Evolutionary conservation across 2,113 vertebrate species (phyloP), one percentile per base, ranked within the genome.

Genomic region (Hippocampus guttulatus): DNA sequence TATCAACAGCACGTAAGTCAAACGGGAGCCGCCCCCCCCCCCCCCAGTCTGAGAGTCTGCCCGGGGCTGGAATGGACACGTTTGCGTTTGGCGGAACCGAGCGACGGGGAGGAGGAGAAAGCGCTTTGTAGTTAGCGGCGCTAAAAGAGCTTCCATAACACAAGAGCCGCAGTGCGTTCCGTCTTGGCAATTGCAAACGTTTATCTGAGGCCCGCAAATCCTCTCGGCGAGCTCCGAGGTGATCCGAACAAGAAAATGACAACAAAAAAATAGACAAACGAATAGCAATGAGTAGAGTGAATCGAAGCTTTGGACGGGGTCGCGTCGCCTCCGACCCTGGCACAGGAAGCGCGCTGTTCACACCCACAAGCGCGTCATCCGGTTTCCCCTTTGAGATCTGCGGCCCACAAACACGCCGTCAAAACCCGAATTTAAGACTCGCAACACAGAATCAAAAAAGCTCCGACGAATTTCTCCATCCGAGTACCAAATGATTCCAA

Each of bases 1-100:
- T 83, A 89, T 98, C 83, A 99, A 98, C 90, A 98, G 94, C 95
- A 96, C 95, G 97, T 99, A 92, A 97, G 96, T 96, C 23, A 0
- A 61, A 12, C 65, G 63, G 70, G 73, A 67, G 68, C 75, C 75
- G 1, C 25, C 25, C 25, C 25, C 25, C 25, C 25, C 25, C 25
- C 25, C 62, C n/a, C n/a, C n/a, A n/a, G 63, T 75, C 78, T 38
- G 4, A 11, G 47, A 27, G 23, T 52, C 18, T 67, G 33, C 43
- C n/a, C n/a, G n/a, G n/a, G n/a, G n/a, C n/a, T n/a, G n/a, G n/a
- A n/a, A n/a, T n/a, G n/a, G n/a, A n/a, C n/a, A n/a, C n/a, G n/a
- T n/a, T n/a, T n/a, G n/a, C n/a, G n/a, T n/a, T n/a, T n/a, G n/a
- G n/a, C n/a, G 27, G 27, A 27, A 27, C 18, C 61, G 64, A 23